A percentile compares a stretch with the other conserved stretches of the same genome.
Conservation (phyloP, 2,888 invertebrate species). For the Scaptomyza tumidula region DNA sequence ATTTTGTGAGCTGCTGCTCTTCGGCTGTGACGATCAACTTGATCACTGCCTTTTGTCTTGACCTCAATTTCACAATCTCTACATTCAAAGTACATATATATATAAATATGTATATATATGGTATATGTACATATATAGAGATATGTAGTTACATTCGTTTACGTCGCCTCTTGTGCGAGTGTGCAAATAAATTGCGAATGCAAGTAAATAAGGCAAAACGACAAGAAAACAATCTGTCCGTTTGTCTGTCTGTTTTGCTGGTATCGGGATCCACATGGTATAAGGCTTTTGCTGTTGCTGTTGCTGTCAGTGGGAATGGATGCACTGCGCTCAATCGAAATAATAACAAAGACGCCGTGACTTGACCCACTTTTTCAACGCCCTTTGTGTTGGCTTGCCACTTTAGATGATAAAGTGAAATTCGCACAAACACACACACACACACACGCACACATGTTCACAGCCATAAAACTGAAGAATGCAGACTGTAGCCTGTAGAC, state of each 20-base stretch:
- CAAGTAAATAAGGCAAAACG: constrained; percentile 59
- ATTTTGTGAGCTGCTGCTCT: neutral
- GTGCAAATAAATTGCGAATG: constrained; percentile 43
- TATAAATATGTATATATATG: neutral
- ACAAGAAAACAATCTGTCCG: constrained; percentile 21
- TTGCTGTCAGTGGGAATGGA: constrained; percentile 6
- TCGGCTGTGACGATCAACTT: constrained; percentile 47
- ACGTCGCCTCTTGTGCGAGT: constrained; percentile 7
- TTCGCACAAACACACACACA: constrained; percentile 24
- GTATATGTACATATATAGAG: neutral
- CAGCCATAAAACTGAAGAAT: constrained; percentile 34
- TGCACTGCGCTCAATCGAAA: constrained; percentile 35
- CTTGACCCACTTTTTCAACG: constrained; percentile 83
- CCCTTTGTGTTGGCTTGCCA: constrained; percentile 61
- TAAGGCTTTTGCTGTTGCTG: neutral
- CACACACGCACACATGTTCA: constrained; percentile 17
- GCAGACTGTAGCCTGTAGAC: constrained; percentile 15
- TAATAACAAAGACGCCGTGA: constrained; percentile 59
- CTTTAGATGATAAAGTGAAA: constrained; percentile 66
- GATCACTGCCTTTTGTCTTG: constrained; percentile 57
- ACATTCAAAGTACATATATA: neutral
- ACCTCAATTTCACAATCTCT: constrained; percentile 73
- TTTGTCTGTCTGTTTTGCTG: constrained; percentile 1
- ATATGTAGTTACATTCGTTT: neutral
- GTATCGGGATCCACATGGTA: constrained; percentile 15